Conservation (phyloP, 2,797 vertebrate species). For the Pygocentrus nattereri region DNA sequence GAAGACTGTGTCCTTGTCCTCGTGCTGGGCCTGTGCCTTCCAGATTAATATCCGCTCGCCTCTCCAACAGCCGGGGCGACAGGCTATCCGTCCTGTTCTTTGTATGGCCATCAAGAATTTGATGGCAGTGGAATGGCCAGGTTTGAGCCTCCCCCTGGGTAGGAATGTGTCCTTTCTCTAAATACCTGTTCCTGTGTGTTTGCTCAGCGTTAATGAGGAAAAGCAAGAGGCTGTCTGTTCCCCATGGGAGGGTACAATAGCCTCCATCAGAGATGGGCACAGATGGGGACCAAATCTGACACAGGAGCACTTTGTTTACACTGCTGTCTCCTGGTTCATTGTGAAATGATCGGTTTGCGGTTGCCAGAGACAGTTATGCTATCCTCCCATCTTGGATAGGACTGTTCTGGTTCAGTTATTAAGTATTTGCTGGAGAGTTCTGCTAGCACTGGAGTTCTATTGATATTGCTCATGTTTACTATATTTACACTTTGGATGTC, state of each 20-base stretch:
- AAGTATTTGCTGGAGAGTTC: not conserved
- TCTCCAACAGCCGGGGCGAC: constrained; percentile 16
- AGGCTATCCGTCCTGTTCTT: constrained; percentile 1
- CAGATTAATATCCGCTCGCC: constrained; percentile 59
- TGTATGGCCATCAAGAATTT: not conserved
- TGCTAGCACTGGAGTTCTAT: not conserved
- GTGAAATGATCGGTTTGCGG: constrained; percentile 22
- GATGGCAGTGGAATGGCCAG: not conserved
- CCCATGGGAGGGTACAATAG: constrained; percentile 7
- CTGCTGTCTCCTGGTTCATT: not conserved
- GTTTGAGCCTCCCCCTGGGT: constrained; percentile 9
- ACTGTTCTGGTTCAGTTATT: not conserved
- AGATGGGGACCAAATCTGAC: constrained; percentile 27
- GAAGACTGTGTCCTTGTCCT: constrained; percentile 17
- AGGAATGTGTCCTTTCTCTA: constrained; percentile 2
- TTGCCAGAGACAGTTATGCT: not conserved
- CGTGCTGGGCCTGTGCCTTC: constrained; percentile 29
- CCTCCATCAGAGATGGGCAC: constrained; percentile 21
- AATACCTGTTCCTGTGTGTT: constrained; percentile 27
- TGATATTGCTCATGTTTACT: not conserved
- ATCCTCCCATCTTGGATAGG: not conserved
- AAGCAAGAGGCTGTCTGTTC: constrained; percentile 26
- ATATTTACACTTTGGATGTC: not conserved
- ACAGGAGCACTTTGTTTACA: constrained; percentile 13
- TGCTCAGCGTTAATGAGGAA: constrained; percentile 29